A percentile compares a stretch with the other conserved stretches of the same genome.
Evolutionary conservation across 2,888 invertebrate species (phyloP).

Genomic region (Hipparchia sbordonii): DNA sequence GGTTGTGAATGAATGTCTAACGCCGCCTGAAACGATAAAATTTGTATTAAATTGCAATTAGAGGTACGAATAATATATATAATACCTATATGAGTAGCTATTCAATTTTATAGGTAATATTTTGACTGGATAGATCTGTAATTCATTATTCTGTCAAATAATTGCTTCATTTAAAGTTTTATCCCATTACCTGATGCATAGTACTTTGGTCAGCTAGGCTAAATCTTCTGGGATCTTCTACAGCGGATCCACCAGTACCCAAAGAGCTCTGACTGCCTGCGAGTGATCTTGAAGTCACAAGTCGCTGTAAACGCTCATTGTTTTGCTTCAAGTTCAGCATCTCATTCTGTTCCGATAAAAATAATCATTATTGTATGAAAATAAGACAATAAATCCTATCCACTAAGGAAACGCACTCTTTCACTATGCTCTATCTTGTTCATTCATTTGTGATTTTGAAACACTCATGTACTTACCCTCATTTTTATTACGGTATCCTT

Average conservation of each 20-base stretch:
- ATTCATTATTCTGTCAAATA: too few relatives aligned
- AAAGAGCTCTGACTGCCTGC: conserved; percentile 85
- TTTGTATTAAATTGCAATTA: neutral
- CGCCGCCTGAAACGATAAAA: conserved; percentile 55
- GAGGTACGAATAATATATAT: too few relatives aligned
- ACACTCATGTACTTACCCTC: conserved; percentile 89
- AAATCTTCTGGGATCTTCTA: conserved; percentile 82
- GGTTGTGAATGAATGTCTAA: conserved; percentile 76
- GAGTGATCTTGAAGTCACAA: conserved; percentile 87
- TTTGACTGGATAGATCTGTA: too few relatives aligned
- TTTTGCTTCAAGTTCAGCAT: conserved; percentile 98
- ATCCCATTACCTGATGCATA: conserved; percentile 70
- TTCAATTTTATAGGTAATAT: neutral
- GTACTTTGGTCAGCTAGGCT: conserved; percentile 83
- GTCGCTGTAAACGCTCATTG: conserved; percentile 95
- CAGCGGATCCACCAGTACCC: conserved; percentile 75
- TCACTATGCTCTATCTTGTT: too few relatives aligned
- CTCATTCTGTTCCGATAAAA: conserved; percentile 86
- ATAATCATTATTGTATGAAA: neutral
- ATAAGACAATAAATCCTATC: too few relatives aligned
- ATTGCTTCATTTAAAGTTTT: neutral
- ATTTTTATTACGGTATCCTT: conserved; percentile 98
- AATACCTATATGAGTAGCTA: too few relatives aligned
- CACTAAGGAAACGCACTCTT: too few relatives aligned
- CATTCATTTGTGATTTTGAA: neutral